Conservation (phyloP, 2,113 vertebrate species). For the Neomonachus schauinslandi region DNA sequence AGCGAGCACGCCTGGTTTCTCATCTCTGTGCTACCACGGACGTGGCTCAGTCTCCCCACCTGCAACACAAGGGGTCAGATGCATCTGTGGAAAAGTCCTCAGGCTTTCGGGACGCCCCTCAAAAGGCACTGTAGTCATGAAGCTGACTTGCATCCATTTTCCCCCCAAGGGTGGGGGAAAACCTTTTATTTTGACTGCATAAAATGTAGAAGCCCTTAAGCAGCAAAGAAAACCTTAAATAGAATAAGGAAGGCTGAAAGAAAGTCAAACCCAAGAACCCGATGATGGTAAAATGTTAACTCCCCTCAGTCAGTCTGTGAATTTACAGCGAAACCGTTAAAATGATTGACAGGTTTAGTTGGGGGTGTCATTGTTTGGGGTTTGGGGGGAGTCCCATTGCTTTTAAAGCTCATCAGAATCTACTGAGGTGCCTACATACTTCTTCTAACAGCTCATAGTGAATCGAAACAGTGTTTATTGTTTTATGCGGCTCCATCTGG, state of each 20-base stretch:
- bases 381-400: not conserved
- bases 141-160: not conserved
- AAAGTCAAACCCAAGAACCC: not conserved
- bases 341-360: not conserved
- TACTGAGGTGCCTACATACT: not conserved
- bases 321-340: not conserved
- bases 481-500: not conserved
- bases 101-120: accelerated
- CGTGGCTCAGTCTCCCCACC: not conserved
- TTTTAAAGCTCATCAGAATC: not conserved
- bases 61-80: too few species aligned
- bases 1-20: not conserved
- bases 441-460: not conserved
- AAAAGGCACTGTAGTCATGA: accelerated
- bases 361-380: not conserved
- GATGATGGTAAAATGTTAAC: not conserved
- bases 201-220: not conserved
- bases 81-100: not conserved
- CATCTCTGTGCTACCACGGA: accelerated
- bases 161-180: too few species aligned
- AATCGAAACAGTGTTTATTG: not conserved
- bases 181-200: not conserved
- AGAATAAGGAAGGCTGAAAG: not conserved
- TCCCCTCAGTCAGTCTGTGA: not conserved
- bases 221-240: not conserved